These are phyloP conservation scores for Micromesistius poutassou DNA, from an alignment of 2,797 vertebrate species.

Conservation along the genomic window DNA sequence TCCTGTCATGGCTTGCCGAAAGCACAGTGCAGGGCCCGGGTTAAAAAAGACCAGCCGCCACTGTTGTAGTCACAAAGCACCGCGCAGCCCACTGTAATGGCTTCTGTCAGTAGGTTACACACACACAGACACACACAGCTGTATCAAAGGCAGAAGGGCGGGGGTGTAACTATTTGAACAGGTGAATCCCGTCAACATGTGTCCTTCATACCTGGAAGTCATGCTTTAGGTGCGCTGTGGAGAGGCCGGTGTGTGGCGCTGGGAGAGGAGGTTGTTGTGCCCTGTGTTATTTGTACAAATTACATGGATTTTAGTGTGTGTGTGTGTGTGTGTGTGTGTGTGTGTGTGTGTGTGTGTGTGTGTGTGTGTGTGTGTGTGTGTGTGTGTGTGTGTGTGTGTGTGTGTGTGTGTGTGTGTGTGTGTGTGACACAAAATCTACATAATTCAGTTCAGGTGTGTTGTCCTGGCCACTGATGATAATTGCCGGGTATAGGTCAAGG, in stretches of 20 bases:
- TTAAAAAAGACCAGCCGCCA: slow-evolving; percentile 56
- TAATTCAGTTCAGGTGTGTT: slow-evolving; percentile 49
- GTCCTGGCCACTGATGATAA: slow-evolving; percentile 44
- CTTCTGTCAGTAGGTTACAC: slow-evolving; percentile 54
- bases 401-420: slow-evolving; percentile 9
- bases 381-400: slow-evolving; percentile 11
- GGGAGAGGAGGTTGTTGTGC: neutral
- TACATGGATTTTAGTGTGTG: neutral
- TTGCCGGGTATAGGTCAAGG: slow-evolving; percentile 52
- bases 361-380: neutral
- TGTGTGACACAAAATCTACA: slow-evolving; percentile 25
- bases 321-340: no score
- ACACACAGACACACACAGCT: slow-evolving; percentile 19
- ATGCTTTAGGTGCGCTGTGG: slow-evolving; percentile 35
- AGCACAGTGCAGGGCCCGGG: slow-evolving; percentile 48
- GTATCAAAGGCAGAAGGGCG: slow-evolving; percentile 69
- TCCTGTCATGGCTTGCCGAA: slow-evolving; percentile 73
- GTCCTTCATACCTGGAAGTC: slow-evolving; percentile 59
- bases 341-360: no score
- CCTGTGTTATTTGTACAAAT: neutral
- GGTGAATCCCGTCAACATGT: slow-evolving; percentile 77
- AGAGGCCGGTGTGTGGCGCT: slow-evolving; percentile 17
- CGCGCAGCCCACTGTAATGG: slow-evolving; percentile 62
- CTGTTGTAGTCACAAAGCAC: slow-evolving; percentile 66
- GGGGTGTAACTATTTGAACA: slow-evolving; percentile 76